Base-by-base conservation (phyloP, 2,797 vertebrate genomes). In the Malurus splendens region DNA sequence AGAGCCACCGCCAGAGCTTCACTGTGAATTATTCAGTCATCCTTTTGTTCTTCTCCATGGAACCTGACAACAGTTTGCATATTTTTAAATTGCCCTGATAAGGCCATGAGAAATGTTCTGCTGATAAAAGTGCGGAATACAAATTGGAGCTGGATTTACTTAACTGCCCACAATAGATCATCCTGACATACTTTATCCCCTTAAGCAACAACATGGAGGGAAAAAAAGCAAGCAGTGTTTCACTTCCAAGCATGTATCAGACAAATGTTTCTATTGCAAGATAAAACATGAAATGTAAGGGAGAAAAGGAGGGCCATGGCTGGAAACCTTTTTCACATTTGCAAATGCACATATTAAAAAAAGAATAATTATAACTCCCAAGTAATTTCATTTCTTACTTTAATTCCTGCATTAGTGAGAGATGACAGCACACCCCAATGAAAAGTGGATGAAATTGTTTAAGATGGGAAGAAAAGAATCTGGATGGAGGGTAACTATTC, bases 41-140 rank as follows among this genome's bases (percentile, higher is more conserved):
- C 38, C 61, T 84, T 88, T 51, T 80, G 66, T 47, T 91, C 71
- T 82, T 75, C 77, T 71, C 59, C 41, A 10, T 8, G 39, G 88
- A 94, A 94, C 80, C 64, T 80, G 86, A 92, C 91, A 90, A 87
- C 41, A 66, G 70, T 86, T 92, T 93, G 94, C 90, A 75, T 86
- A 89, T 90, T 95, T 96, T 94, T 64, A 92, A 92, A 92, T 81
- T 80, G 67, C 71, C 66, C 82, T 86, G 90, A 89, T 94, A 91
- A 82, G 68, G 56, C 66, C 38, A 19, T 5, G 41, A 70, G 65
- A 93, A 96, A 79, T 75, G 80, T 93, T 73, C 75, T 80, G 42
- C 61, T 85, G 82, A 90, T 93, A 92, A 87, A 88, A 94, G 85
- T 38, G n/a, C 75, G 82, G 92, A 87, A 95, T 89, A 91, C 61